Percentiles rank a stretch among this genome's conserved stretches.
These are phyloP conservation scores for Trissolcus japonicus DNA, from an alignment of 2,888 invertebrate species.

Conservation along the genomic window DNA sequence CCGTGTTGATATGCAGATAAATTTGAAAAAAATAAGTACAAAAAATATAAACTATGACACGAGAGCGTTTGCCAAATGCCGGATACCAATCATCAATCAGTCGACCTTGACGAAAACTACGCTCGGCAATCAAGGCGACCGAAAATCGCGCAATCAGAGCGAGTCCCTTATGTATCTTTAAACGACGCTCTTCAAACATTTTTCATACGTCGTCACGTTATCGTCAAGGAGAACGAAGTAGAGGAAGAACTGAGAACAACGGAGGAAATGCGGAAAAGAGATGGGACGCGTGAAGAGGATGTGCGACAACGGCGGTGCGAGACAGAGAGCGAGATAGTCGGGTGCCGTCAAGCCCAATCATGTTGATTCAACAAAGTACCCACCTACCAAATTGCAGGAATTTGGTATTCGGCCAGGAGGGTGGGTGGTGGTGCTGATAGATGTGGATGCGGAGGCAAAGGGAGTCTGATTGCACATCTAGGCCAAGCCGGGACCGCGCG, in stretches of 20 bases:
- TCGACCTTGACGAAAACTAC: constrained; percentile 10
- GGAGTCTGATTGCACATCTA: constrained; percentile 76
- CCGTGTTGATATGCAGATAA: too few species aligned
- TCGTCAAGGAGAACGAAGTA: constrained; percentile 31
- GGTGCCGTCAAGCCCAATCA: constrained; percentile 74
- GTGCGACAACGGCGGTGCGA: not conserved
- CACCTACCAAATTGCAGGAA: constrained; percentile 76
- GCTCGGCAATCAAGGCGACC: constrained; percentile 26
- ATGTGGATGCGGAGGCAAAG: constrained; percentile 60
- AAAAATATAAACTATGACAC: too few species aligned
- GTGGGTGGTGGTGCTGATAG: constrained; percentile 59
- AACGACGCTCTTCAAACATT: constrained; percentile 40
- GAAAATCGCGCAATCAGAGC: constrained; percentile 34
- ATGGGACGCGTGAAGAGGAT: constrained; percentile 7
- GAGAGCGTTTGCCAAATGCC: too few species aligned
- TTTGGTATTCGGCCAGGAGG: constrained; percentile 76
- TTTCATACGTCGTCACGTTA: constrained; percentile 48
- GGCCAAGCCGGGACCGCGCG: constrained; percentile 75
- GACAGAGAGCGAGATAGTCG: constrained; percentile 58
- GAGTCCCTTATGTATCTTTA: constrained; percentile 21
- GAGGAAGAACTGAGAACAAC: constrained; percentile 39
- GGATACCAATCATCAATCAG: constrained; percentile 27
- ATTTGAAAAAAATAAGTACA: too few species aligned
- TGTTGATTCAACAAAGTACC: constrained; percentile 77
- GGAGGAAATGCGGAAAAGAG: constrained; percentile 25